phyloP scores from a whole-genome alignment of 2,888 invertebrate genomes.

The Orgyia antiqua region DNA sequence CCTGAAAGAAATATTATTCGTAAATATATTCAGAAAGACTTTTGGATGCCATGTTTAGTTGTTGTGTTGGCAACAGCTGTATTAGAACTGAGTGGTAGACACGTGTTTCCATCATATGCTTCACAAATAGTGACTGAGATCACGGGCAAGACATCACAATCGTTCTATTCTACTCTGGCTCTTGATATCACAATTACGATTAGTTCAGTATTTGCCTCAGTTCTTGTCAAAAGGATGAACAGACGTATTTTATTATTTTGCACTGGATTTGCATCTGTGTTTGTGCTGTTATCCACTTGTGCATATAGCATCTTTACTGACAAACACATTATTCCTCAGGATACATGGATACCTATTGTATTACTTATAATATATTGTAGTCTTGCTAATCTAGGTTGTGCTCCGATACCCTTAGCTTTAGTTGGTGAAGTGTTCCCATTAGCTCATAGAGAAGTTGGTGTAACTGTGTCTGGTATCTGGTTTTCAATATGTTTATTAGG shows the following conservation, averaged over 20 bases:
- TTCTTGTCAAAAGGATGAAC: slow-evolving; percentile 37
- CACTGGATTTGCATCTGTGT: slow-evolving; percentile 39
- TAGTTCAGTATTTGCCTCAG: slow-evolving; percentile 27
- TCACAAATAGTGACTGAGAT: slow-evolving; percentile 43
- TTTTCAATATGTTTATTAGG: slow-evolving; percentile 32
- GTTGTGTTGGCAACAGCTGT: slow-evolving; percentile 32
- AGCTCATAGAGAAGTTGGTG: slow-evolving; percentile 41
- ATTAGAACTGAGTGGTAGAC: slow-evolving; percentile 45
- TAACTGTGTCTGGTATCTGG: slow-evolving; percentile 31
- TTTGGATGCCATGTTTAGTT: slow-evolving; percentile 43
- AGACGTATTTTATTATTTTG: slow-evolving; percentile 43
- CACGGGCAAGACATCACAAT: slow-evolving; percentile 31
- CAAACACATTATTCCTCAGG: slow-evolving; percentile 27
- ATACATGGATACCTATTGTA: slow-evolving; percentile 34
- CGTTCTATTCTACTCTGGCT: slow-evolving; percentile 41
- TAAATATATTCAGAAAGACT: slow-evolving; percentile 43
- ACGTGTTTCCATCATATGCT: slow-evolving; percentile 49
- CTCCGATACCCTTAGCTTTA: slow-evolving; percentile 46
- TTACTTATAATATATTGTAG: slow-evolving; percentile 43
- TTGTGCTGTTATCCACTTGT: slow-evolving; percentile 32
- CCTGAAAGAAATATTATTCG: no score
- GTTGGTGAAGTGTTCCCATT: slow-evolving; percentile 54
- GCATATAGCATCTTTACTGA: slow-evolving; percentile 35
- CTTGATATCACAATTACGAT: slow-evolving; percentile 44
- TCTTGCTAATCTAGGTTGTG: slow-evolving; percentile 50